Percentiles rank a stretch among this genome's conserved stretches.
phyloP scores from a whole-genome alignment of 2,797 vertebrate genomes.

The Ctenopoma multispine region DNA sequence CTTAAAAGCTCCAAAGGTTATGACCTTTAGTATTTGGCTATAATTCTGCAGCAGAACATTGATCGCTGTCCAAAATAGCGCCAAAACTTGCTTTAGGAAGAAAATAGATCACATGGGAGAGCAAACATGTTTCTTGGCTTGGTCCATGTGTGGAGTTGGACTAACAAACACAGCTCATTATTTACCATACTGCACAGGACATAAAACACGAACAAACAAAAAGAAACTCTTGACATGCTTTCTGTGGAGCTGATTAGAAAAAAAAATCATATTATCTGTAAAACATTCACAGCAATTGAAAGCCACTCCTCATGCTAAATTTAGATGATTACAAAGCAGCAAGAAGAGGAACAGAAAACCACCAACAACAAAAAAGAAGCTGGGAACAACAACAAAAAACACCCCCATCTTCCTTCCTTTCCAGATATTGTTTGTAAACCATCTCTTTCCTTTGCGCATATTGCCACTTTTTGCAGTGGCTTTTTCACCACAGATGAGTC shows the following conservation, averaged over 20 bases:
- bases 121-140: conserved; percentile 48
- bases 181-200: background rate
- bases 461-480: conserved; percentile 23
- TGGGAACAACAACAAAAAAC: background rate
- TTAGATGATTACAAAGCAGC: conserved; percentile 4
- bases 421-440: conserved; percentile 22
- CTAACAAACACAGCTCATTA: background rate
- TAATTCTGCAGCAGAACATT: conserved; percentile 64
- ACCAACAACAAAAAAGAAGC: background rate
- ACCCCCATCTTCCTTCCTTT: conserved; percentile 18
- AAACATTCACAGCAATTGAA: background rate
- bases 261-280: background rate
- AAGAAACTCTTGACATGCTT: background rate
- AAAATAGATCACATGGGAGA: conserved; percentile 17
- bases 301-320: conserved; percentile 1
- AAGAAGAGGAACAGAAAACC: conserved; percentile 18
- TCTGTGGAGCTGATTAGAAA: background rate
- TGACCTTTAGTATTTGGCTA: conserved; percentile 58
- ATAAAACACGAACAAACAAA: background rate
- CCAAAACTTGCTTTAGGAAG: conserved; percentile 47
- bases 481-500: conserved; percentile 40
- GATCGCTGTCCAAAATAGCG: conserved; percentile 54
- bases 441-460: conserved; percentile 19
- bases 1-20: conserved; percentile 49
- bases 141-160: conserved; percentile 20